Percentiles rank a stretch among this genome's conserved stretches.
Conservation (phyloP, 1,140 invertebrate genomes). For the Ruditapes philippinarum region DNA sequence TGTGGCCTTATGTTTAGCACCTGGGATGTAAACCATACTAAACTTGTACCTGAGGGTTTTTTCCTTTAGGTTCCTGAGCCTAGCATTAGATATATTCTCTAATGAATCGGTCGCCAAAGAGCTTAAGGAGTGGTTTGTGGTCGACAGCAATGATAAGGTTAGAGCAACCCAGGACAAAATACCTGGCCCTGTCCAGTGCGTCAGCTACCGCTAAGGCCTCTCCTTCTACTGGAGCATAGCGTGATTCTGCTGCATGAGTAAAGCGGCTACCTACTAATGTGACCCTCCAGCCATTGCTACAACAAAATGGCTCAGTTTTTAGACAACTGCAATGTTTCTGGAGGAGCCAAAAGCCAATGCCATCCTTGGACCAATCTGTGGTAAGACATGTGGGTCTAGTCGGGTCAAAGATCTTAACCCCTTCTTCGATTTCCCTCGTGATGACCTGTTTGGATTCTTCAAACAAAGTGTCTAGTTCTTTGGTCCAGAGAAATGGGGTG, state of each 20-base stretch:
- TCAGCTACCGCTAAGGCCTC: slow-evolving; percentile 76
- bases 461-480: slow-evolving; percentile 55
- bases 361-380: slow-evolving; percentile 73
- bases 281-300: slow-evolving; percentile 67
- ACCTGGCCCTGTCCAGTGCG: slow-evolving; percentile 69
- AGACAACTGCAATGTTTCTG: slow-evolving; percentile 74
- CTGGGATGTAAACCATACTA: slow-evolving; percentile 66
- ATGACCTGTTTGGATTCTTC: slow-evolving; percentile 68
- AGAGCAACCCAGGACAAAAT: slow-evolving; percentile 71
- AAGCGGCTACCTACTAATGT: slow-evolving; percentile 75
- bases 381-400: slow-evolving; percentile 70
- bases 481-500: slow-evolving; percentile 62
- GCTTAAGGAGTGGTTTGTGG: slow-evolving; percentile 60
- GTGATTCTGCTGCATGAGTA: slow-evolving; percentile 72
- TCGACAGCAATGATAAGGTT: slow-evolving; percentile 70
- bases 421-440: slow-evolving; percentile 69
- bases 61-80: slow-evolving; percentile 52
- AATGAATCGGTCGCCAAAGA: slow-evolving; percentile 1
- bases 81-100: neutral
- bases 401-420: slow-evolving; percentile 73
- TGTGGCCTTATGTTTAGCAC: slow-evolving; percentile 53
- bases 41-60: slow-evolving; percentile 68
- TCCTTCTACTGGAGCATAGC: slow-evolving; percentile 73
- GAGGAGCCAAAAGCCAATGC: slow-evolving; percentile 73
- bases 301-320: slow-evolving; percentile 61